Base-by-base conservation (phyloP, 2,888 invertebrate species). In the Junonia oenone region DNA sequence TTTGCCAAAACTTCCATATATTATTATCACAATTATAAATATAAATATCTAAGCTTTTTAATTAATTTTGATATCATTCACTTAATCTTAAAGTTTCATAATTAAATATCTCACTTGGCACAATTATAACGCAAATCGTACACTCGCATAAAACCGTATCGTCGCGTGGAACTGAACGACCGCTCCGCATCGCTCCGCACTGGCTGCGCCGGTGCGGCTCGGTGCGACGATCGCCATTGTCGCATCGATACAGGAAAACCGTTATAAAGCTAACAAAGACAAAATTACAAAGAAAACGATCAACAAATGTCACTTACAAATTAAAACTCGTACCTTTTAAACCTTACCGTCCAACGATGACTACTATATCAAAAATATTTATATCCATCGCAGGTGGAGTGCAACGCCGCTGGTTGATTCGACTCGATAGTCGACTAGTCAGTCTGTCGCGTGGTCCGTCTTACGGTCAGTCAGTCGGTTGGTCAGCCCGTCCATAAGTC, bases 21-120 rank as follows among this genome's bases (percentile, higher is more conserved):
- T 88, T 86, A 83, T 81, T 79, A 88, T 87, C 85, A 87, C 84
- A 86, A 78, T 83, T 78, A 86, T 80, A 84, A 82, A 85, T 83
- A 86, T 85, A 86, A 86, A 86, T 78, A 85, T 80, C 81, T 84
- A 83, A 84, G 79, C 75, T 79, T 83, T 31, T 78, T 78, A 73
- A 76, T 82, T 79, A 87, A 89, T 86, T 89, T 88, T 87, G 87
- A 88, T 85, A 87, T 84, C 76, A 79, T 83, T 81, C 88, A 90
- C 86, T 89, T 89, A 87, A 87, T 81, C 87, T 90, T 89, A 88
- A 84, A 78, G 76, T 83, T 80, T 82, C 85, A 80, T 81, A 82
- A 68, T 82, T 79, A 84, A 85, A 84, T 81, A 89, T 85, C 85
- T 87, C 87, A 86, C 87, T 90, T 88, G 90, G 89, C 90, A 90